These are phyloP conservation scores for Cyrtodaria siliqua DNA, from an alignment of 2,888 invertebrate species.

Conservation along the genomic window DNA sequence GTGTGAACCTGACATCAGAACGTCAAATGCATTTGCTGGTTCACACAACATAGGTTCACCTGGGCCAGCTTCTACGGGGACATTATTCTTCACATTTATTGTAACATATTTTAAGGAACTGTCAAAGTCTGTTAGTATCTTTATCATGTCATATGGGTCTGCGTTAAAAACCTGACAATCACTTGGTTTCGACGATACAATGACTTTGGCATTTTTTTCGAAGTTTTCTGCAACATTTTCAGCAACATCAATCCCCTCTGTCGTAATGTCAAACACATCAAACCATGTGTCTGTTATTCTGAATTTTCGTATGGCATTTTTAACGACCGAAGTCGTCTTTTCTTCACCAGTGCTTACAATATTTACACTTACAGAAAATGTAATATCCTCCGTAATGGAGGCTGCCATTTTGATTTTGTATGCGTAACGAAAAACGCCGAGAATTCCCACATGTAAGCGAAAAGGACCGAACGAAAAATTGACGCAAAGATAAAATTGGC, in stretches of 20 bases:
- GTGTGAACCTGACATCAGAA: conserved; percentile 30
- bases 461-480: conserved; percentile 4
- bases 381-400: conserved; percentile 1
- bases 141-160: conserved; percentile 8
- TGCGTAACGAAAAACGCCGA: conserved; percentile 1
- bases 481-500: too few relatives aligned
- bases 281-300: conserved; percentile 10
- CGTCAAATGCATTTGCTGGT: conserved; percentile 26
- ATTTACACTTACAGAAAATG: conserved; percentile 12
- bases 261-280: conserved; percentile 12
- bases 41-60: conserved; percentile 28
- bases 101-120: conserved; percentile 17
- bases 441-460: conserved; percentile 11
- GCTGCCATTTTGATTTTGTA: conserved; percentile 18
- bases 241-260: conserved; percentile 1
- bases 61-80: conserved; percentile 22
- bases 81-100: conserved; percentile 27
- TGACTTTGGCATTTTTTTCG: conserved; percentile 18
- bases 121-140: conserved; percentile 15
- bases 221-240: conserved; percentile 8
- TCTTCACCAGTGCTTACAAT: conserved; percentile 5
- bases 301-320: conserved; percentile 14
- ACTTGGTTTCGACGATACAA: conserved; percentile 10
- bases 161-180: conserved; percentile 5
- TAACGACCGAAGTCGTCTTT: not conserved